A percentile compares a stretch with the other conserved stretches of the same genome.
These are phyloP conservation scores for Oenanthe melanoleuca DNA, from an alignment of 2,113 vertebrate genomes.

Conservation along the genomic window DNA sequence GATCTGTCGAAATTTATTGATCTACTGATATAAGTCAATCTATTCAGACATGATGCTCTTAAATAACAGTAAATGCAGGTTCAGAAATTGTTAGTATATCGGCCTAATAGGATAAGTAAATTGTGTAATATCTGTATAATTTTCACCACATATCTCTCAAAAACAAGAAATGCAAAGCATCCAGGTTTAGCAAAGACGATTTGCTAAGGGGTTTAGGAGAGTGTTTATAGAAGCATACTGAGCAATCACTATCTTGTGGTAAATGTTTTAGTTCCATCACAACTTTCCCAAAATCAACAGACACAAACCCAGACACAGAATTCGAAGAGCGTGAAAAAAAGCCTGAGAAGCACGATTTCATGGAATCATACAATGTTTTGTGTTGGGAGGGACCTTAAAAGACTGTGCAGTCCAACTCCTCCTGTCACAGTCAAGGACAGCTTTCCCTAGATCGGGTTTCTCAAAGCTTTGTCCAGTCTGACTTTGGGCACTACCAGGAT, in stretches of 20 bases:
- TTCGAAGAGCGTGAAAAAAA: background rate
- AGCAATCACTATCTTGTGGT: background rate
- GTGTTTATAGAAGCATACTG: background rate
- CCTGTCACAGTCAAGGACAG: background rate
- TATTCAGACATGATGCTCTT: background rate
- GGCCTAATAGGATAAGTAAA: background rate
- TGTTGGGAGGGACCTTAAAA: background rate
- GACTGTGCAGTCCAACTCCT: fast-evolving
- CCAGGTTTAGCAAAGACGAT: background rate
- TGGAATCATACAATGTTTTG: background rate
- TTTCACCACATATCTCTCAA: background rate
- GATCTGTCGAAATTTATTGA: background rate
- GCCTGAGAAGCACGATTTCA: background rate
- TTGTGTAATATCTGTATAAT: background rate
- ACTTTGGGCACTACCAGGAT: background rate
- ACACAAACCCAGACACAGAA: background rate
- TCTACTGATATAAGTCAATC: background rate
- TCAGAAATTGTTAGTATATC: background rate
- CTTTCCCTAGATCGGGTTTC: background rate
- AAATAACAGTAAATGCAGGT: background rate
- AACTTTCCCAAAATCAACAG: background rate
- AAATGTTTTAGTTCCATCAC: background rate
- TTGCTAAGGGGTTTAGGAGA: background rate
- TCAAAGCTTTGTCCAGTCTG: background rate
- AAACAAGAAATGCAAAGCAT: background rate